Percentiles rank a stretch among this genome's conserved stretches.
Conservation (phyloP, 2,888 invertebrate genomes). For the Drosophila siamana region DNA sequence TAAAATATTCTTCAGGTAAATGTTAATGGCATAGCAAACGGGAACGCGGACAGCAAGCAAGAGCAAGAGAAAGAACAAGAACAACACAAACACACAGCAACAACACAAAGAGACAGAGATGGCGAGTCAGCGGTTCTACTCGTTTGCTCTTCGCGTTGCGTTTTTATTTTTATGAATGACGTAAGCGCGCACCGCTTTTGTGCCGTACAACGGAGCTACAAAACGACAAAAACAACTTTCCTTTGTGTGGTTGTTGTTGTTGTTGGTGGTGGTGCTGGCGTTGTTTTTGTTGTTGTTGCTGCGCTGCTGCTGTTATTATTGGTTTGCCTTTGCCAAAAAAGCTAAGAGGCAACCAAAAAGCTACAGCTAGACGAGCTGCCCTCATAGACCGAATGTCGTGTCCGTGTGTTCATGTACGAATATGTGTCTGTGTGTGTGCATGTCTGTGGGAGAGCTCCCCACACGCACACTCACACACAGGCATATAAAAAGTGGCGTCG, state of each 20-base stretch:
- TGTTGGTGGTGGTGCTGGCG: conserved; percentile 12
- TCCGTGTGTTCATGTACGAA: background rate
- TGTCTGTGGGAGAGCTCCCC: conserved; percentile 42
- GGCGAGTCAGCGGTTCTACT: conserved; percentile 31
- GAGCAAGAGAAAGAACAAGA: conserved; percentile 34
- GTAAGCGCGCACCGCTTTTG: conserved; percentile 66
- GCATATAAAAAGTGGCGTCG: conserved; percentile 68
- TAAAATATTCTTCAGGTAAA: conserved; percentile 78
- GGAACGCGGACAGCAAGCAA: conserved; percentile 16
- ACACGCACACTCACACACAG: conserved; percentile 23
- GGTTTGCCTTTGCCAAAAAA: conserved; percentile 55
- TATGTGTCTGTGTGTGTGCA: conserved; percentile 14
- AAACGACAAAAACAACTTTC: conserved; percentile 62
- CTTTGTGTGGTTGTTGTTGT: conserved; percentile 47
- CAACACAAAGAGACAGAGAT: conserved; percentile 34
- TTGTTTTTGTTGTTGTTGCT: conserved; percentile 30
- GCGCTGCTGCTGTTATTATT: conserved; percentile 31
- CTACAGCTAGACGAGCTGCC: conserved; percentile 24
- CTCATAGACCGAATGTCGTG: conserved; percentile 32
- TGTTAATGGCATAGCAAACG: conserved; percentile 33
- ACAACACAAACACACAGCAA: conserved; percentile 32
- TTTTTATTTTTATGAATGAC: conserved; percentile 80
- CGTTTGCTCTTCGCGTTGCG: conserved; percentile 50
- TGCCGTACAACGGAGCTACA: conserved; percentile 47
- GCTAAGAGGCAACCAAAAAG: conserved; percentile 36